phyloP scores from a whole-genome alignment of 2,113 vertebrate genomes.

The Hucho hucho region DNA sequence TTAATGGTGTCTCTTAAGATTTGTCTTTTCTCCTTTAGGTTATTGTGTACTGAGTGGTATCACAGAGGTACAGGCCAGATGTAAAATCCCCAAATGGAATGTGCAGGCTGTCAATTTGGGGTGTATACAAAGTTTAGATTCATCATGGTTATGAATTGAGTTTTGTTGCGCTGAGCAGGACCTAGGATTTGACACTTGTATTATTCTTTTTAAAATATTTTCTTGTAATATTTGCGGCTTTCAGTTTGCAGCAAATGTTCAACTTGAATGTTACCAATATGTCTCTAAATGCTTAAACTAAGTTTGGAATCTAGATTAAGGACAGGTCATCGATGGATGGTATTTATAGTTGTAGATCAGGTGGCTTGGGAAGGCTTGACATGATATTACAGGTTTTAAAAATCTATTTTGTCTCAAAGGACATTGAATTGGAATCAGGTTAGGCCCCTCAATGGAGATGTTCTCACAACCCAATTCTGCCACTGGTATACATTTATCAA shows the following conservation, averaged over 20 bases:
- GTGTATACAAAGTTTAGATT: constrained; percentile 84
- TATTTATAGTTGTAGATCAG: constrained; percentile 71
- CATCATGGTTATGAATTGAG: background rate
- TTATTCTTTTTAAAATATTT: background rate
- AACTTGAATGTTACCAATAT: constrained; percentile 10
- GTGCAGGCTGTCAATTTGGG: constrained; percentile 76
- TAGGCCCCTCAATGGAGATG: constrained; percentile 76
- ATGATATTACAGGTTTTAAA: constrained; percentile 60
- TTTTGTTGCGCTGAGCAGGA: no score
- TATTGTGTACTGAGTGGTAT: constrained; percentile 85
- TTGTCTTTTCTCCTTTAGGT: constrained; percentile 97
- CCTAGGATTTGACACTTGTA: background rate
- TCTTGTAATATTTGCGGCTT: background rate
- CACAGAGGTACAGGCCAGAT: constrained; percentile 99
- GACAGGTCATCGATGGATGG: constrained; percentile 62
- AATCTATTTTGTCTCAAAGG: constrained; percentile 64
- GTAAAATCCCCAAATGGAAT: constrained; percentile 74
- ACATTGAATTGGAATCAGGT: constrained; percentile 75
- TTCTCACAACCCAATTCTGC: constrained; percentile 76
- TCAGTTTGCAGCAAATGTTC: background rate
- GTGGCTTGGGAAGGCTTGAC: constrained; percentile 59
- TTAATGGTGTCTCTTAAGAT: constrained; percentile 99
- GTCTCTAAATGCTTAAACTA: constrained; percentile 37
- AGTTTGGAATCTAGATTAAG: constrained; percentile 52
- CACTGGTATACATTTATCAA: constrained; percentile 59